Evolutionary conservation across 1,140 invertebrate genomes (phyloP).

Genomic region (Neodiprion virginianus): DNA sequence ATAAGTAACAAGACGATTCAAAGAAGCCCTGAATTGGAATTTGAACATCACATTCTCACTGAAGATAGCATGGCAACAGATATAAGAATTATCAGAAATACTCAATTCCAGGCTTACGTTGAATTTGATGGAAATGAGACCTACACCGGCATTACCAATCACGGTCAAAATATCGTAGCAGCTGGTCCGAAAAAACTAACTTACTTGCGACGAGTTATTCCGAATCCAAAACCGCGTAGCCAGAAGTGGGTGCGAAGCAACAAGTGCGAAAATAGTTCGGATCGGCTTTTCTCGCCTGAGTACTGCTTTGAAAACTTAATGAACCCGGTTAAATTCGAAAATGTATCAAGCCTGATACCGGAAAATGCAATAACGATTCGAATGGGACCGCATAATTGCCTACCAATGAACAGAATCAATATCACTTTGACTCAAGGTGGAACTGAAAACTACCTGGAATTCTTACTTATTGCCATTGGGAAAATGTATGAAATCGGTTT

Average conservation of each 20-base stretch:
- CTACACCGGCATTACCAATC: conserved; percentile 84
- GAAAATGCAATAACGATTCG: conserved; percentile 81
- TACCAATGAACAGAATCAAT: conserved; percentile 70
- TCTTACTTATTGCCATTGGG: conserved; percentile 74
- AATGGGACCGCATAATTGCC: conserved; percentile 73
- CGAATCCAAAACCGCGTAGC: conserved; percentile 73
- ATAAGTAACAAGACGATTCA: background rate
- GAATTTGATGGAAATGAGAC: conserved; percentile 86
- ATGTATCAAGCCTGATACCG: conserved; percentile 78
- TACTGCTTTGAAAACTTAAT: conserved; percentile 94
- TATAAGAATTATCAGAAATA: too few relatives aligned
- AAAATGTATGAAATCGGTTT: conserved; percentile 59
- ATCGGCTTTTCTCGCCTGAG: conserved; percentile 79
- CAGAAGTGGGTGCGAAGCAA: conserved; percentile 79
- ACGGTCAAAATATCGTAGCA: conserved; percentile 72
- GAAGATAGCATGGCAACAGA: too few relatives aligned
- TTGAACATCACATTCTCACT: background rate
- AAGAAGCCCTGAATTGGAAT: background rate
- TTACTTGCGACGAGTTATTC: conserved; percentile 76
- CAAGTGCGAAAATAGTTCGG: conserved; percentile 76
- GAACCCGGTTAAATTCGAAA: conserved; percentile 85
- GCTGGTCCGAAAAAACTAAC: conserved; percentile 73
- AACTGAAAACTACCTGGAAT: conserved; percentile 69
- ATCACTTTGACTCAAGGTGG: conserved; percentile 78
- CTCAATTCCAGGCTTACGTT: conserved; percentile 67